A percentile compares a stretch with the other conserved stretches of the same genome.
Evolutionary conservation across 2,888 invertebrate genomes (phyloP).

Genomic region (Leptopilina syphax): DNA sequence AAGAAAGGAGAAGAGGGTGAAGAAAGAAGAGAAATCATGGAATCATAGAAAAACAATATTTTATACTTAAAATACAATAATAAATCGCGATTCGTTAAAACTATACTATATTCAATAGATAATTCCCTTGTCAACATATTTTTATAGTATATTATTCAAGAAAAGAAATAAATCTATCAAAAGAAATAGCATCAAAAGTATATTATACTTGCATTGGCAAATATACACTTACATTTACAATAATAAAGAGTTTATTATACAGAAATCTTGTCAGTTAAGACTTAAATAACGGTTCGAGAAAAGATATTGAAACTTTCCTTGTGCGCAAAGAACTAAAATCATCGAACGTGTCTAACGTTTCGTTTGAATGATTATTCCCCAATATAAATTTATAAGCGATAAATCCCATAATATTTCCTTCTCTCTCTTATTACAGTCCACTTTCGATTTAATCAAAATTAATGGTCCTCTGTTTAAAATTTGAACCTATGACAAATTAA

Average conservation of each 20-base stretch:
- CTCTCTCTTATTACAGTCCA: constrained; percentile 26
- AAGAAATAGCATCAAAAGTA: too few species aligned
- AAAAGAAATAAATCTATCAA: constrained; percentile 13
- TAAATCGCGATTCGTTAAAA: neutral
- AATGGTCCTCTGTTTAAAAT: constrained; percentile 4
- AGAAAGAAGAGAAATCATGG: too few species aligned
- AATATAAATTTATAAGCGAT: constrained; percentile 7
- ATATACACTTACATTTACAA: constrained; percentile 5
- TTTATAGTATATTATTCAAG: neutral
- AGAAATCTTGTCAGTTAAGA: constrained; percentile 16
- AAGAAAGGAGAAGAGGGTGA: too few species aligned
- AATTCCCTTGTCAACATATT: neutral
- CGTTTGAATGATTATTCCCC: constrained; percentile 31
- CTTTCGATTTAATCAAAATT: constrained; percentile 14
- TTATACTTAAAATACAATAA: too few species aligned
- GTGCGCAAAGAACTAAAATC: constrained; percentile 23
- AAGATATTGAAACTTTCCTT: constrained; percentile 20
- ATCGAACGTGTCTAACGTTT: constrained; percentile 32
- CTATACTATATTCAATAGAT: neutral
- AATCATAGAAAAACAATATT: too few species aligned
- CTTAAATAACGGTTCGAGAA: constrained; percentile 16
- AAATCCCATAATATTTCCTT: neutral
- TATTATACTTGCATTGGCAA: too few species aligned
- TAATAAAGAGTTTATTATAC: constrained; percentile 26
- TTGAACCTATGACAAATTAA: constrained; percentile 23